Evolutionary conservation across 1,140 invertebrate genomes (phyloP), one percentile per base, ranked within the genome.

Genomic region (Trypoxylus dichotomus): DNA sequence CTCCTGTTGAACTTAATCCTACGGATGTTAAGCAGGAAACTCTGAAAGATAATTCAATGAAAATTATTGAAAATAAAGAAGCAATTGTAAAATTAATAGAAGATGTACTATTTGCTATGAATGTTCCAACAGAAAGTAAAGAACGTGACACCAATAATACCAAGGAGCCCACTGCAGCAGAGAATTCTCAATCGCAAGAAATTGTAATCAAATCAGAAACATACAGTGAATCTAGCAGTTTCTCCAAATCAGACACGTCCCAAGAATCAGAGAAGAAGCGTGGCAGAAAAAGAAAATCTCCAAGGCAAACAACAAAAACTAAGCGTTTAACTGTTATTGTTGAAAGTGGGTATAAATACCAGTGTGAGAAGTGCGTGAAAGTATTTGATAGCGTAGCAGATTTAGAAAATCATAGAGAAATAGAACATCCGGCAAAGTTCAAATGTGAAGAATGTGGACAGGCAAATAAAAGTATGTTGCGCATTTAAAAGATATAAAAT

Each of bases 381-480:
- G 82, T 86, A 7, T 85, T 83, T 73, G 78, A 81, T 68, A 82
- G 60, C 21, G 80, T 85, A 29, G 43, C 74, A 10, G 81, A 82
- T 58, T 76, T 87, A 74, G 84, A 86, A 73, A 77, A 68, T 15
- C 86, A 87, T 78, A 77, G 85, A 15, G 79, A 83, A 42, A 81
- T 79, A 63, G 84, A 86, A 60, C 85, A 87, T 76, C 86, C 87
- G 54, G 86, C 86, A 72, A 87, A 85, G 21, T 88, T 86, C 81
- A 86, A 85, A 63, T 89, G 88, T 83, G 86, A 88, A 43, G 86
- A 88, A 81, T 89, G 88, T 83, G 87, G 87, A 54, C 87, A 89
- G 81, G 86, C 86, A 80, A 79, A 43, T 85, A 83, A 11, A 37
- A 13, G 21, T 21, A 24, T 75, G 5, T 42, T 75, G n/a, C 8